These are phyloP conservation scores for Stenodera caucasica DNA, from an alignment of 2,888 invertebrate species.

Conservation along the genomic window DNA sequence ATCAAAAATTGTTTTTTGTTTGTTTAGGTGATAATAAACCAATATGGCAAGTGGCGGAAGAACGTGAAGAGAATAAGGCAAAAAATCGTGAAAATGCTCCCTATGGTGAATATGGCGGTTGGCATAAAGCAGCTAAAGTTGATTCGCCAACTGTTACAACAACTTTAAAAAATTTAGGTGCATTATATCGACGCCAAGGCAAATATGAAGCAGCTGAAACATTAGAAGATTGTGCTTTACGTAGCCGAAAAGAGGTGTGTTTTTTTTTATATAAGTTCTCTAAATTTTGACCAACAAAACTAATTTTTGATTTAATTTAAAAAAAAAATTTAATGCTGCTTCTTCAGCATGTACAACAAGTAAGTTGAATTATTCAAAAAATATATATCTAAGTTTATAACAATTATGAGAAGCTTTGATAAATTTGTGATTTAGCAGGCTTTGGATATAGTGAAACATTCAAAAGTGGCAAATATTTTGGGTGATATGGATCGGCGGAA, in stretches of 20 bases:
- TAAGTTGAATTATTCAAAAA: slow-evolving; percentile 57
- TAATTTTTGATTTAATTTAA: slow-evolving; percentile 29
- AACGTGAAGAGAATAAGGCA: slow-evolving; percentile 93
- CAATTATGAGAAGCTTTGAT: neutral
- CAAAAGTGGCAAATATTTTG: slow-evolving; percentile 76
- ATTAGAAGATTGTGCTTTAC: slow-evolving; percentile 95
- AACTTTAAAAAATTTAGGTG: slow-evolving; percentile 97
- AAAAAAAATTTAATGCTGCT: slow-evolving; percentile 55
- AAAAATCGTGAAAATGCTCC: slow-evolving; percentile 86
- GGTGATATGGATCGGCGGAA: slow-evolving; percentile 62
- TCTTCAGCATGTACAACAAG: slow-evolving; percentile 69
- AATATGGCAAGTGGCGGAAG: slow-evolving; percentile 98
- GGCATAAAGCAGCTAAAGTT: slow-evolving; percentile 98
- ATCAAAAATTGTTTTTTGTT: too few species aligned
- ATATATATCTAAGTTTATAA: too few species aligned
- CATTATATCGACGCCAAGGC: slow-evolving; percentile 96
- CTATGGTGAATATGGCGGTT: slow-evolving; percentile 90
- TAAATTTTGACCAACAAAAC: slow-evolving; percentile 16
- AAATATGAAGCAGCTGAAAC: slow-evolving; percentile 99
- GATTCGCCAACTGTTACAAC: slow-evolving; percentile 97
- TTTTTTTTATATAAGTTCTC: slow-evolving; percentile 16
- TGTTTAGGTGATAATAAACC: slow-evolving; percentile 85
- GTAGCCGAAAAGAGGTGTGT: slow-evolving; percentile 90
- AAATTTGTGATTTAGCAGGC: slow-evolving; percentile 62
- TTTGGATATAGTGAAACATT: slow-evolving; percentile 90